Percentiles rank a stretch among this genome's conserved stretches.
These are phyloP conservation scores for Diphyllodes magnificus DNA, from an alignment of 2,113 vertebrate species.

Conservation along the genomic window DNA sequence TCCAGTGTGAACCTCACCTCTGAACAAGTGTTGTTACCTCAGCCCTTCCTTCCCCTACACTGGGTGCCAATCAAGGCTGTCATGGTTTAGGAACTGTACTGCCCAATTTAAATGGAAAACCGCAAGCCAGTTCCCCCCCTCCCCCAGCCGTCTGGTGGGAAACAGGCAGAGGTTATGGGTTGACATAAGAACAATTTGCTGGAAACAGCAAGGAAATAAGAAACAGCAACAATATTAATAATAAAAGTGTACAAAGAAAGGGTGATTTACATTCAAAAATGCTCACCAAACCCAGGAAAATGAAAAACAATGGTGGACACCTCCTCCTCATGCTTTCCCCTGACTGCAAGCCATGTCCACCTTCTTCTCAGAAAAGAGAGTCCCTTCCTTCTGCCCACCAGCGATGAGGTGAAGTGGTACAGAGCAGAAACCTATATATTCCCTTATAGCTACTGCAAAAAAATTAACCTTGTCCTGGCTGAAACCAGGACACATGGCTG, in stretches of 20 bases:
- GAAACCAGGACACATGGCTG: not conserved
- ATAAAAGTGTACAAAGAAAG: not conserved
- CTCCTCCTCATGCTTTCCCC: not conserved
- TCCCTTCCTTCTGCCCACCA: not conserved
- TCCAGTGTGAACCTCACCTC: not conserved
- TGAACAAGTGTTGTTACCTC: not conserved
- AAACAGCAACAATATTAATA: not conserved
- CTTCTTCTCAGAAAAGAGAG: not conserved
- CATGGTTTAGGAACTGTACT: not conserved
- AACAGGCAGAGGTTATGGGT: not conserved
- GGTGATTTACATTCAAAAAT: not conserved
- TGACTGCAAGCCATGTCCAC: rapidly evolving
- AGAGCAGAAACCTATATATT: not conserved
- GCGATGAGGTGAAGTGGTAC: not conserved
- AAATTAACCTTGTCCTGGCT: not conserved
- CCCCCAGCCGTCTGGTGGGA: not conserved
- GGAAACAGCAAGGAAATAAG: not conserved
- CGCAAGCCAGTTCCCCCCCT: rapidly evolving
- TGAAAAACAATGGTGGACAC: not conserved
- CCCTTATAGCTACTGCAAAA: not conserved
- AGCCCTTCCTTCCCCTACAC: not conserved
- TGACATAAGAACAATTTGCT: not conserved
- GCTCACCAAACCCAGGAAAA: not conserved
- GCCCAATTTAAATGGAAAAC: not conserved
- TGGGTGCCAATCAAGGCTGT: not conserved